phyloP scores from a whole-genome alignment of 2,888 invertebrate genomes.

The Argyresthia goedartella region DNA sequence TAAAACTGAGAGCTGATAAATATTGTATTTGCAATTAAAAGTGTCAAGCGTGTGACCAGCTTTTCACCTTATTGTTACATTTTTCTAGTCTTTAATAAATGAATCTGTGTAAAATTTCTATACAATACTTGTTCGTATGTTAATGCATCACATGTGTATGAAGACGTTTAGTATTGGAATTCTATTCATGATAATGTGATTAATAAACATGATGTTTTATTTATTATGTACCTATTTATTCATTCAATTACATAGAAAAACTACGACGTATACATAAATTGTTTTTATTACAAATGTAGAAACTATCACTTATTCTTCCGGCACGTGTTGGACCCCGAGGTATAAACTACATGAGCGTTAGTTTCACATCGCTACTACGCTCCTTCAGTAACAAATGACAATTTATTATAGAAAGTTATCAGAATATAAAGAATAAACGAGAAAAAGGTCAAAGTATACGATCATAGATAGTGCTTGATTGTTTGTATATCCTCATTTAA shows the following conservation, averaged over 20 bases:
- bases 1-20: not conserved
- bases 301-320: too few species aligned
- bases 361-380: too few species aligned
- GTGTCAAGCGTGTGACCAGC: not conserved
- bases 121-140: too few species aligned
- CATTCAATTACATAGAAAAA: not conserved
- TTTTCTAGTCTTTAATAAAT: conserved; percentile 24
- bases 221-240: not conserved
- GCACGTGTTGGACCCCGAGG: too few species aligned
- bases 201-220: not conserved
- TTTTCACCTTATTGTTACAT: not conserved
- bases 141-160: not conserved
- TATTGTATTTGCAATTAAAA: not conserved
- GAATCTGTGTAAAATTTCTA: conserved; percentile 19
- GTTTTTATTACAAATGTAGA: too few species aligned
- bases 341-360: too few species aligned
- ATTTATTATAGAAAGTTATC: too few species aligned
- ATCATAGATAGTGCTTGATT: too few species aligned
- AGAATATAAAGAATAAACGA: too few species aligned
- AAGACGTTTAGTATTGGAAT: not conserved
- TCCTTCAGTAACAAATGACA: too few species aligned
- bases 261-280: not conserved
- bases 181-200: not conserved
- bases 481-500: too few species aligned
- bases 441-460: too few species aligned